Conservation (phyloP, 2,113 vertebrate genomes). For the Martes martes region DNA sequence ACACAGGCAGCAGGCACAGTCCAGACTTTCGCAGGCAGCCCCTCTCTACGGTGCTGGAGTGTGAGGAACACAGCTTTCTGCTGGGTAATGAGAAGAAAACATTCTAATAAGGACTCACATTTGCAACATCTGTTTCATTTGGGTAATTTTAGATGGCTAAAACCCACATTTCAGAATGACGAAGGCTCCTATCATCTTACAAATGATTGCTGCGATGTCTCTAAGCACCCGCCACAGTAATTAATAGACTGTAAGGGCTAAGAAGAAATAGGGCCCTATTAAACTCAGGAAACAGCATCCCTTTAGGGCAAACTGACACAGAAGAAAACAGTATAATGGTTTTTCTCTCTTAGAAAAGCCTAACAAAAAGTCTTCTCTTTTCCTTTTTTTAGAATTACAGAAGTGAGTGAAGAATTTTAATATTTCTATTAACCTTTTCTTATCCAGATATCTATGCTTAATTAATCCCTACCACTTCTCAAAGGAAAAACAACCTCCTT, state of each 20-base stretch:
- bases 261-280: conserved; percentile 59
- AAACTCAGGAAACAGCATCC: conserved; percentile 44
- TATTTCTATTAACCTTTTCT: conserved; percentile 57
- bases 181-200: conserved; percentile 50
- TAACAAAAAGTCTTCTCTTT: not conserved
- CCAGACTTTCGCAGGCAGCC: not conserved
- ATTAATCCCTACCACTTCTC: conserved; percentile 16
- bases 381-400: not conserved
- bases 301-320: conserved; percentile 61
- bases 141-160: conserved; percentile 61
- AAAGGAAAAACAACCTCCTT: conserved; percentile 33
- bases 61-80: conserved; percentile 22
- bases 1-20: not conserved
- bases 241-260: conserved; percentile 58
- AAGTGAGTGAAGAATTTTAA: conserved; percentile 55
- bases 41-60: not conserved
- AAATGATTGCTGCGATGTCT: conserved; percentile 45
- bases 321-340: conserved; percentile 50
- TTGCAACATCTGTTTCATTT: conserved; percentile 65
- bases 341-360: conserved; percentile 28
- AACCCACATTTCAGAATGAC: conserved; percentile 52
- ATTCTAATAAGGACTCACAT: conserved; percentile 45
- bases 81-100: conserved; percentile 57
- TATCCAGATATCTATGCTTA: conserved; percentile 36
- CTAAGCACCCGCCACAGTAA: conserved; percentile 44